Percentiles rank a stretch among this genome's conserved stretches.
Conservation (phyloP, 2,888 invertebrate species). For the Blomia tropicalis region DNA sequence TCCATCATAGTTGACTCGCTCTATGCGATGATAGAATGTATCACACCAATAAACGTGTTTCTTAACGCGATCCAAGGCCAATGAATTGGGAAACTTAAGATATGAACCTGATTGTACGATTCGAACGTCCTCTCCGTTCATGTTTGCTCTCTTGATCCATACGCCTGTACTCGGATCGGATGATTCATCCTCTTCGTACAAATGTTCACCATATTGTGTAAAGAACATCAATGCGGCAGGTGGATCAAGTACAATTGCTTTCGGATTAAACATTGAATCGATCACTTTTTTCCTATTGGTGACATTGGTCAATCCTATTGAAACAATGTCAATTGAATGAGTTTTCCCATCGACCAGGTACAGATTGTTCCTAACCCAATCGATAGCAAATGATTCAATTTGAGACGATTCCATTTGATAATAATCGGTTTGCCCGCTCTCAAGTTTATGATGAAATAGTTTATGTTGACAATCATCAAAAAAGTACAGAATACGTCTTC, state of each 20-base stretch:
- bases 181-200: not conserved
- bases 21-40: conserved; percentile 26
- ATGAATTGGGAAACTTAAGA: not conserved
- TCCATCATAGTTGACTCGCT: conserved; percentile 27
- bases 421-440: not conserved
- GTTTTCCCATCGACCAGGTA: not conserved
- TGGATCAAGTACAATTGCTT: not conserved
- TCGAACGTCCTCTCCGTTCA: not conserved
- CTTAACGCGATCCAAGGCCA: conserved; percentile 23
- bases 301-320: not conserved
- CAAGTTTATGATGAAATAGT: not conserved
- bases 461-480: not conserved
- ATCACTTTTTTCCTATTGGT: not conserved
- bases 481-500: not conserved
- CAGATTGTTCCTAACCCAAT: not conserved
- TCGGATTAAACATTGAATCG: not conserved
- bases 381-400: not conserved
- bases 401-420: not conserved
- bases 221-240: not conserved
- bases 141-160: not conserved
- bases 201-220: not conserved
- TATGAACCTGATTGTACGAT: not conserved
- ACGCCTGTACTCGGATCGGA: not conserved
- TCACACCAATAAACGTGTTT: conserved; percentile 29
- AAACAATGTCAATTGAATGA: not conserved